Evolutionary conservation across 2,888 invertebrate species (phyloP), one percentile per base, ranked within the genome.

Genomic region (Dendrolimus pini): DNA sequence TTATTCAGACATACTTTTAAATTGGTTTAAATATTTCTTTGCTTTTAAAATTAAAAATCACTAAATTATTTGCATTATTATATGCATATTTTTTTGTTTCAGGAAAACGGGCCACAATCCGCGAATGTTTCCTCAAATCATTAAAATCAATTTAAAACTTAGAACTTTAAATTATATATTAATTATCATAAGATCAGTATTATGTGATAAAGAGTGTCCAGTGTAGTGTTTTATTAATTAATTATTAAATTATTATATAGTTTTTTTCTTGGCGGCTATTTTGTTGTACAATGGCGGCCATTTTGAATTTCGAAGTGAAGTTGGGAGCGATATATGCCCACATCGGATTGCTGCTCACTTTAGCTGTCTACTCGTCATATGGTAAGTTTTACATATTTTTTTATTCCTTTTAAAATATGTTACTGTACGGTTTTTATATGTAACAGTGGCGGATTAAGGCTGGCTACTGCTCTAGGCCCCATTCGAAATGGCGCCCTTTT

Each of bases 321-420:
- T 65, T 78, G 67, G 80, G 79, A 60, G 80, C 73, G 54, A 66
- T 80, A 66, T 61, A 80, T 65, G 72, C 76, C 61, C 77, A 75
- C 59, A 68, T 77, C 57, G 70, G 78, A 59, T 65, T 89, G 69
- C 78, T 89, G 71, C 71, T 89, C 53, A 73, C 77, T 58, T 59
- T 85, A 58, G 80, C 84, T 42, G 89, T 89, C 8, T 88, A 86
- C 68, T 88, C 89, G 52, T 83, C 89, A 64, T 82, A 89, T 64
- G 89, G 89, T 89, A 18, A 85, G 89, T 80, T 52, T 12, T 56
- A 10, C n/a, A 0, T 6, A 30, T 0, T 6, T 30, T 30, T 30
- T 30, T 30, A 6, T 30, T 30, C 6, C 30, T 30, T 30, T 30
- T 6, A 30, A 30, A 30, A 30, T 6, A 30, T 30, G 1, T 30